phyloP scores from a whole-genome alignment of 1,140 invertebrate species.

The Temnothorax longispinosus region DNA sequence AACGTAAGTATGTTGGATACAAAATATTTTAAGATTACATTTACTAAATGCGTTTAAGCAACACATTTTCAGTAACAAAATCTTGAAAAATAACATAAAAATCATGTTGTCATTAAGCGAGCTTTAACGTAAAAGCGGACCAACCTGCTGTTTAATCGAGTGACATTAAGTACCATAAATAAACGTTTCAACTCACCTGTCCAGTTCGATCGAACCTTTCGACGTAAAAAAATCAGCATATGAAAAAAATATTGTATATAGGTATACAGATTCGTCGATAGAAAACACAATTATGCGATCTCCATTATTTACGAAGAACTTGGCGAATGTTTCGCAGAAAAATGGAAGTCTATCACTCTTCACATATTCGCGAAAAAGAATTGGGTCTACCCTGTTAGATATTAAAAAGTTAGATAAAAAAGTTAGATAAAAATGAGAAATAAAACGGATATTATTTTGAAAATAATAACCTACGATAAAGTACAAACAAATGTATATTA shows the following conservation, averaged over 20 bases:
- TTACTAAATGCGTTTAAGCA: neutral
- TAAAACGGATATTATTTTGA: neutral
- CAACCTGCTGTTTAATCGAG: neutral
- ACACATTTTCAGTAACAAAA: neutral
- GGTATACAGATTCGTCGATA: neutral
- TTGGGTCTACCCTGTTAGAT: constrained; percentile 27
- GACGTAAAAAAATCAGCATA: neutral
- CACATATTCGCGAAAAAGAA: constrained; percentile 51
- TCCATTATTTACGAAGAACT: neutral
- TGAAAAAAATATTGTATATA: neutral
- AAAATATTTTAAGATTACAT: neutral
- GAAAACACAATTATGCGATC: constrained; percentile 4
- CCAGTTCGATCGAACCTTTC: neutral
- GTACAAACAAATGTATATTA: neutral
- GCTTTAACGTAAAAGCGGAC: neutral
- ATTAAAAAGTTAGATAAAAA: neutral
- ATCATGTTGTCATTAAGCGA: neutral
- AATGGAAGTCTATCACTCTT: neutral
- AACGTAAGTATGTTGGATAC: neutral
- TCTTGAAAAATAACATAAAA: constrained; percentile 6
- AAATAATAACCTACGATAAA: neutral
- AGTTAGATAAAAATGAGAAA: neutral
- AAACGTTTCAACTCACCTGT: neutral
- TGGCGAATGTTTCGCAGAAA: neutral
- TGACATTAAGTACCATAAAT: neutral